These are phyloP conservation scores for Dione vanillae DNA, from an alignment of 2,888 invertebrate genomes.

Conservation along the genomic window DNA sequence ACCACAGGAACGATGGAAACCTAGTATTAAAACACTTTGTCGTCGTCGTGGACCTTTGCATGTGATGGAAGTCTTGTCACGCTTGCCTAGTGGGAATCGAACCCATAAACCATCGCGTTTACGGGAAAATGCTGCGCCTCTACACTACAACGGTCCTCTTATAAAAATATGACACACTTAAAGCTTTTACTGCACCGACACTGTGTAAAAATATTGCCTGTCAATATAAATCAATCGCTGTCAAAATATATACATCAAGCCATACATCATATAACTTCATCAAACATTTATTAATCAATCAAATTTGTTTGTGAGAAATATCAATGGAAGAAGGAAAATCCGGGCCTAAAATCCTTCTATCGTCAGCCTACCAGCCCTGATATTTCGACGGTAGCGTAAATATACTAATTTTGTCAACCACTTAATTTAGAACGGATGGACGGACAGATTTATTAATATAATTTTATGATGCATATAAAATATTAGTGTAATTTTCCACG, in stretches of 20 bases:
- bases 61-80: too few relatives aligned
- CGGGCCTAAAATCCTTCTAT: slow-evolving; percentile 27
- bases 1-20: too few relatives aligned
- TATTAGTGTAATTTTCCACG: slow-evolving; percentile 38
- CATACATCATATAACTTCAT: slow-evolving; percentile 10
- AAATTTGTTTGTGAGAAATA: slow-evolving; percentile 17
- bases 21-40: too few relatives aligned
- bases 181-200: not conserved
- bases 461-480: slow-evolving; percentile 52
- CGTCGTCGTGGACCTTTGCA: too few relatives aligned
- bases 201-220: not conserved
- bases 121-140: too few relatives aligned
- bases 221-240: slow-evolving; percentile 1
- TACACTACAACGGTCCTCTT: too few relatives aligned
- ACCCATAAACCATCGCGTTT: too few relatives aligned
- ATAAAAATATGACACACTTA: not conserved
- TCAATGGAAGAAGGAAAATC: slow-evolving; percentile 34
- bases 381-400: slow-evolving; percentile 58
- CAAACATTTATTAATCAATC: slow-evolving; percentile 14
- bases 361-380: slow-evolving; percentile 54
- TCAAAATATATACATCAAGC: not conserved
- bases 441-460: slow-evolving; percentile 59
- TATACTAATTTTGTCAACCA: slow-evolving; percentile 68
- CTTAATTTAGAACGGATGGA: slow-evolving; percentile 60
- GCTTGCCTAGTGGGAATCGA: too few relatives aligned